Conservation (phyloP, 2,113 vertebrate genomes). For the Turdus rufiventris region DNA sequence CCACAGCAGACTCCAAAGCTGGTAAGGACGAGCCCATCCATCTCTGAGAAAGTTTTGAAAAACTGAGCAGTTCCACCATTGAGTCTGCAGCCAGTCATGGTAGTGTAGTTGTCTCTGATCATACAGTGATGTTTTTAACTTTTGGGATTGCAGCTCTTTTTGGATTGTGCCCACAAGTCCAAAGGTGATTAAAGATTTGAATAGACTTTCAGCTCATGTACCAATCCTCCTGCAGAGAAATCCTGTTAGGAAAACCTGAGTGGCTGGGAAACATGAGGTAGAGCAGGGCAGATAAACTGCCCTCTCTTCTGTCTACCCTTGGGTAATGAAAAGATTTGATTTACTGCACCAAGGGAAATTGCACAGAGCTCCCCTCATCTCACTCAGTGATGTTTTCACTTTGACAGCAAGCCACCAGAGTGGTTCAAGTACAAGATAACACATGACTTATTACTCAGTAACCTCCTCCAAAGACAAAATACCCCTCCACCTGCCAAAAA, state of each 20-base stretch:
- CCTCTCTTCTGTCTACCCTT: not conserved
- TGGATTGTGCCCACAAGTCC: not conserved
- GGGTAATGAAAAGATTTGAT: slow-evolving; percentile 13
- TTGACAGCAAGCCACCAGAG: not conserved
- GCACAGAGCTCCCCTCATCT: not conserved
- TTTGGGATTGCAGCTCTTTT: not conserved
- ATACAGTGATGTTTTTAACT: not conserved
- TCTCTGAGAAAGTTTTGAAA: not conserved
- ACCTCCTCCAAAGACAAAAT: slow-evolving; percentile 16
- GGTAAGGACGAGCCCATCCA: not conserved
- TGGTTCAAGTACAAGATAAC: not conserved
- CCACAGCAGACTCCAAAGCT: not conserved
- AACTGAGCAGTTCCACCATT: not conserved
- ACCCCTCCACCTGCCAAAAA: not conserved
- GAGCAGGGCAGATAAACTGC: not conserved
- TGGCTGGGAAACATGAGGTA: not conserved
- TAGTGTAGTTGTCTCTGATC: not conserved
- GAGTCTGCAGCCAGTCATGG: not conserved
- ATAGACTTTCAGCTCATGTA: not conserved
- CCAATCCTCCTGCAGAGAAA: not conserved
- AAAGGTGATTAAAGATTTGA: not conserved
- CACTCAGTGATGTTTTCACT: not conserved
- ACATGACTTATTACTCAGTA: not conserved
- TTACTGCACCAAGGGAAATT: not conserved
- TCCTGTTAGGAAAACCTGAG: not conserved